phyloP scores from a whole-genome alignment of 2,797 vertebrate genomes.

The Poecile montanus region DNA sequence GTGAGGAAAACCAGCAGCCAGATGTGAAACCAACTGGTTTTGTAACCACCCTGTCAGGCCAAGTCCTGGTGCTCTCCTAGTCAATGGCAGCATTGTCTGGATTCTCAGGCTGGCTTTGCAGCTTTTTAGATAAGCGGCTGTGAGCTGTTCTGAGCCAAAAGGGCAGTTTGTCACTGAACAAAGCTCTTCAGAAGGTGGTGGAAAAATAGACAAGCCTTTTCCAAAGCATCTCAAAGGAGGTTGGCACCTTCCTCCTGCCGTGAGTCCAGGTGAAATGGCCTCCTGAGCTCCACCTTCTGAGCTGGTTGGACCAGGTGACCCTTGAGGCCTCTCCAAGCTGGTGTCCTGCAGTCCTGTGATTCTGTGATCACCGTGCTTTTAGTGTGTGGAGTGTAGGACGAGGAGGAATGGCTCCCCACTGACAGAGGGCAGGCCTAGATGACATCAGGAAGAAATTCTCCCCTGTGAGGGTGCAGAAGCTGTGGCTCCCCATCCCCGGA shows the following conservation, averaged over 20 bases:
- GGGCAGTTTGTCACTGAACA: neutral
- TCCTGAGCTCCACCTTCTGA: neutral
- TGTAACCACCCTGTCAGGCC: neutral
- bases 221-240: neutral
- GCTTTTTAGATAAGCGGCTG: neutral
- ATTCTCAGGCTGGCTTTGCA: neutral
- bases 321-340: neutral
- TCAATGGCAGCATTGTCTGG: conserved; percentile 6
- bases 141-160: neutral
- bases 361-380: neutral
- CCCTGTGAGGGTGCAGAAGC: neutral
- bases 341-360: neutral
- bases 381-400: neutral
- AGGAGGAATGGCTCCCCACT: neutral
- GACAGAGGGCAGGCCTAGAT: neutral
- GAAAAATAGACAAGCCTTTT: neutral
- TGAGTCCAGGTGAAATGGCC: neutral
- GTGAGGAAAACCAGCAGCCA: neutral
- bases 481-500: neutral
- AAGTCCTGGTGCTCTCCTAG: neutral
- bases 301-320: neutral
- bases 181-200: neutral
- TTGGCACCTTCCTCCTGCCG: neutral
- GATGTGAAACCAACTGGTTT: neutral
- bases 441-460: neutral